phyloP scores from a whole-genome alignment of 2,113 vertebrate species.

The Paratilapia polleni region DNA sequence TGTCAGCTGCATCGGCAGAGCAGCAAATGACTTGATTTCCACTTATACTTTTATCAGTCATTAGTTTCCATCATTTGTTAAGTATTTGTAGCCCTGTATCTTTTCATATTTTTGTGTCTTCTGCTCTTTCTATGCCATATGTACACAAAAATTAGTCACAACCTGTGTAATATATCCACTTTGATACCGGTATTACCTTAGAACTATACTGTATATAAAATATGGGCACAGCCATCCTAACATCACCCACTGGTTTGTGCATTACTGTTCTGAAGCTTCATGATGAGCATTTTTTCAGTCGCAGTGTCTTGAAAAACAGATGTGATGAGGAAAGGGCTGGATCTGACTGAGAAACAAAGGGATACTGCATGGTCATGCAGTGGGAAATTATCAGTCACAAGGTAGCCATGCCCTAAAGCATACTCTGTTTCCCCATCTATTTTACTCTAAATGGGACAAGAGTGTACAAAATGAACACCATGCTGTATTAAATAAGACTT shows the following conservation, averaged over 20 bases:
- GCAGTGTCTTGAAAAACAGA: not conserved
- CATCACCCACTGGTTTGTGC: not conserved
- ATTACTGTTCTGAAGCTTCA: not conserved
- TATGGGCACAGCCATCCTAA: too few relatives aligned
- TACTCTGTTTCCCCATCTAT: not conserved
- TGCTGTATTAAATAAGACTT: not conserved
- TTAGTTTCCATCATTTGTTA: not conserved
- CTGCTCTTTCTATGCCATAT: not conserved
- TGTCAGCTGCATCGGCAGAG: slow-evolving; percentile 17
- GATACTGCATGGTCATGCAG: not conserved
- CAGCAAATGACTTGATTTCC: slow-evolving; percentile 29
- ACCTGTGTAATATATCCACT: slow-evolving; percentile 23
- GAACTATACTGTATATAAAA: slow-evolving; percentile 1
- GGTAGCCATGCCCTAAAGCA: not conserved
- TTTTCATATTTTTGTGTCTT: not conserved
- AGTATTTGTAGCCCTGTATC: not conserved
- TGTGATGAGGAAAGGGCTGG: not conserved
- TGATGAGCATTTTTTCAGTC: not conserved
- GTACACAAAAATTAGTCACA: not conserved
- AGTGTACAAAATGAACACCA: not conserved
- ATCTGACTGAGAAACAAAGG: not conserved
- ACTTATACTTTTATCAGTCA: not conserved
- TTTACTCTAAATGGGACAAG: not conserved
- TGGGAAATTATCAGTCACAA: not conserved
- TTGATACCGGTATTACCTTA: slow-evolving; percentile 10